Percentiles rank a stretch among this genome's conserved stretches.
phyloP scores from a whole-genome alignment of 2,797 vertebrate species.

The Sebastes hopkinsi region DNA sequence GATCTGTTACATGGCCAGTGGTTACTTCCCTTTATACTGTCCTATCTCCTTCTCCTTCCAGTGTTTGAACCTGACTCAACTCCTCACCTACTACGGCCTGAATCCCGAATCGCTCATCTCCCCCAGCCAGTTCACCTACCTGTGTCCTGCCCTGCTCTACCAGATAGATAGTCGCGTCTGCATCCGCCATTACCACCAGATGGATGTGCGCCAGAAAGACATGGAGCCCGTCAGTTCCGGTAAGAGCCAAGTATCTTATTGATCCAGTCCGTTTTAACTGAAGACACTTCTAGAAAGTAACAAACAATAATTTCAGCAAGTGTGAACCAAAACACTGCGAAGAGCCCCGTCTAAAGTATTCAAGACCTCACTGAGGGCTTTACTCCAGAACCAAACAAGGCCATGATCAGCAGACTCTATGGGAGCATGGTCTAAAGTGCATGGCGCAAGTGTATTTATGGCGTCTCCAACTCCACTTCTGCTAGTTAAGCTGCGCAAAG shows the following conservation, averaged over 20 bases:
- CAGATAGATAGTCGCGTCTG: slow-evolving; percentile 96
- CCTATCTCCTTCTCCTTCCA: slow-evolving; percentile 51
- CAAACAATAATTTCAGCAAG: neutral
- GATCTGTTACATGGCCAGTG: neutral
- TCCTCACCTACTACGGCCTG: slow-evolving; percentile 90
- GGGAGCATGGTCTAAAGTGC: too few relatives aligned
- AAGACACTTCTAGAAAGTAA: neutral
- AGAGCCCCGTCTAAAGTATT: neutral
- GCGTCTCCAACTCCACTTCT: too few relatives aligned
- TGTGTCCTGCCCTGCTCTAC: slow-evolving; percentile 96
- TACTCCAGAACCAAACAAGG: neutral
- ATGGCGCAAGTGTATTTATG: too few relatives aligned
- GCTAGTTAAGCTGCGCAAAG: too few relatives aligned
- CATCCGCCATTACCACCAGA: slow-evolving; percentile 90
- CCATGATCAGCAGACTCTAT: neutral
- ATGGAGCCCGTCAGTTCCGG: slow-evolving; percentile 74
- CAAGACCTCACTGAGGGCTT: neutral
- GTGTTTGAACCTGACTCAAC: slow-evolving; percentile 95
- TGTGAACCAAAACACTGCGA: neutral
- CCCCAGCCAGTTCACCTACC: slow-evolving; percentile 89
- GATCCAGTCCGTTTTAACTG: neutral
- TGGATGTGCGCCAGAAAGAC: slow-evolving; percentile 82
- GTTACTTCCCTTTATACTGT: neutral
- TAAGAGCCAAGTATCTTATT: slow-evolving; percentile 52
- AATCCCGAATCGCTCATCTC: slow-evolving; percentile 88